phyloP scores from a whole-genome alignment of 2,888 invertebrate genomes.

The Ganaspis brasiliensis region DNA sequence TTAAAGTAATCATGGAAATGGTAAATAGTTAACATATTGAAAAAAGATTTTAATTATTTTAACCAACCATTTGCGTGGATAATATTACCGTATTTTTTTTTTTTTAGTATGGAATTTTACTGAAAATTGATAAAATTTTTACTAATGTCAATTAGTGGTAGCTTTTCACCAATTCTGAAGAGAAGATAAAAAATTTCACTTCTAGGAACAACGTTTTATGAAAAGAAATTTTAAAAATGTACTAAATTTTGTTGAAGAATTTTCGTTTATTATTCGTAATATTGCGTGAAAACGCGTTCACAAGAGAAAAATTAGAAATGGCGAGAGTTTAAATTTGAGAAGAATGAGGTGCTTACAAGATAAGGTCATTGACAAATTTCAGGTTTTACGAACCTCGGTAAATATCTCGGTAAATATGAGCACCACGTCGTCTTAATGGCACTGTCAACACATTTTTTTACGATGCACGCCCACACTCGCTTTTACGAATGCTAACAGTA shows the following conservation, averaged over 20 bases:
- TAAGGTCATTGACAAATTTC: conserved; percentile 61
- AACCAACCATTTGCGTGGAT: no score
- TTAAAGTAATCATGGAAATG: no score
- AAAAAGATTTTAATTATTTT: no score
- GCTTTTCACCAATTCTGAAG: no score
- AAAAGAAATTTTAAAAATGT: not conserved
- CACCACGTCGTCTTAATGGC: conserved; percentile 64
- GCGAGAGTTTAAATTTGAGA: conserved; percentile 29
- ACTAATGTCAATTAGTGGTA: no score
- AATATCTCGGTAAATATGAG: conserved; percentile 61
- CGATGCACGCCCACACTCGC: conserved; percentile 62
- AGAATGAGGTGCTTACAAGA: conserved; percentile 42
- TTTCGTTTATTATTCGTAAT: not conserved
- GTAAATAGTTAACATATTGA: no score
- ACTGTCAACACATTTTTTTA: conserved; percentile 69
- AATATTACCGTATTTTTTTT: no score
- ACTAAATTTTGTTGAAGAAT: conserved; percentile 40
- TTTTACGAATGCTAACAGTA: conserved; percentile 66
- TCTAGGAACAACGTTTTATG: no score
- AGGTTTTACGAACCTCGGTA: conserved; percentile 62
- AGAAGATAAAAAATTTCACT: no score
- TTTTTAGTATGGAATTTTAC: no score
- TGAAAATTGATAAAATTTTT: no score
- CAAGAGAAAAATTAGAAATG: not conserved
- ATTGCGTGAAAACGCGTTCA: not conserved